Base-by-base conservation (phyloP, 2,113 vertebrate genomes). In the Brachyhypopomus occidentalis region DNA sequence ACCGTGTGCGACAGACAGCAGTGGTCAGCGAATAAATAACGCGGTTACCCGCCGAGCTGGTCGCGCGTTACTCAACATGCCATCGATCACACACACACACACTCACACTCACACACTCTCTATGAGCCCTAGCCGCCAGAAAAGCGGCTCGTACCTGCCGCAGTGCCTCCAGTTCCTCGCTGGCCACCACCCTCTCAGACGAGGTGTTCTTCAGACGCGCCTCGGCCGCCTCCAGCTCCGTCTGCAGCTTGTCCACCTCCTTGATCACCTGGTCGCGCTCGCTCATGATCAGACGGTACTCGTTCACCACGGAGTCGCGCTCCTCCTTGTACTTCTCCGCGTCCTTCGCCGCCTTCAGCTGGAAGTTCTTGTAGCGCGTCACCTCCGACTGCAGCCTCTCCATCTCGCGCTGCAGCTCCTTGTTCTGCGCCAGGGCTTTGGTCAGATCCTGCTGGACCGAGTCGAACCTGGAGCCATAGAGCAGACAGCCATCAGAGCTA, bases 191-290 rank as follows among this genome's bases (percentile, higher is more conserved):
- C 73, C 96, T 95, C 86, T 98, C 98, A 0, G 96, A 98, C 0
- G 97, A 96, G 2, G 95, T 99, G 90, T 96, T 98, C 87, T 98
- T 99, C 72, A 99, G 92, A 22, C 97, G 95, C 34, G 96, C 97
- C 83, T 99, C 96, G 0, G 98, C 97, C 45, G 96, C 90, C 88
- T 99, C 98, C 84, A 99, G 94, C 45, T 96, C 98, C 0, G 97
- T 97, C 91, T 99, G 98, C 80, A 99, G 90, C 85, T 97, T 99
- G 91, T 99, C 98, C 83, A 98, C 92, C 90, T 99, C 98, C 55
- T 98, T 99, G 90, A 99, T 99, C 78, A 99, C 97, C 92, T 99
- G 98, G 94, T 99, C 98, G 4, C 98, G 90, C 89, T 99, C 98
- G 0, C 98, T 99, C 98, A 99, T 99, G 84, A 99, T 98, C 80